A percentile compares a stretch with the other conserved stretches of the same genome.
These are phyloP conservation scores for Oreochromis tanganicae DNA, from an alignment of 2,113 vertebrate species.

Conservation along the genomic window DNA sequence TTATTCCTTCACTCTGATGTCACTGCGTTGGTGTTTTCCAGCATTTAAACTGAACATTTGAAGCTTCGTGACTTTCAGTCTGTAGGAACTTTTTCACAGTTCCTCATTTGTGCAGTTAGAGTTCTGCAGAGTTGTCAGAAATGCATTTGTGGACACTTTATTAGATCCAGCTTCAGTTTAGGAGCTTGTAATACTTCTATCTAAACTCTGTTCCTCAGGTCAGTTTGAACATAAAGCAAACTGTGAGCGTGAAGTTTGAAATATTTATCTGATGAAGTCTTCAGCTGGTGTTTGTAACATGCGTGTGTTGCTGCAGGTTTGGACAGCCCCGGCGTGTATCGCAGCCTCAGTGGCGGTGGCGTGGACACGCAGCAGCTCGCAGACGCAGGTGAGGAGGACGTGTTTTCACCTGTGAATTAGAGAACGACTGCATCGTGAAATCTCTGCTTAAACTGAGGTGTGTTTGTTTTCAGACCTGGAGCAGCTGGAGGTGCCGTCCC, in stretches of 20 bases:
- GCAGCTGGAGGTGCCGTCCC: constrained; percentile 77
- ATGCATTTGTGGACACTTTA: accelerated
- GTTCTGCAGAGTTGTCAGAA: neutral
- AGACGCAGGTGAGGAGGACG: constrained; percentile 76
- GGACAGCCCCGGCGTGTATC: constrained; percentile 83
- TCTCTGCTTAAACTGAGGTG: neutral
- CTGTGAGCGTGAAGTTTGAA: neutral
- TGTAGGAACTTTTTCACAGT: neutral
- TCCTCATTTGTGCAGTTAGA: neutral
- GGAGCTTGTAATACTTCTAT: accelerated
- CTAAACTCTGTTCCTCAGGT: neutral
- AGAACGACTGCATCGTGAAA: neutral
- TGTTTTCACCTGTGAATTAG: no score
- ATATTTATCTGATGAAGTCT: neutral
- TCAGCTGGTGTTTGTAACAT: neutral
- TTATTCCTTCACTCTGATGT: neutral
- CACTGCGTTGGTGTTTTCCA: neutral
- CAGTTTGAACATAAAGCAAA: neutral
- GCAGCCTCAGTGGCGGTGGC: constrained; percentile 72
- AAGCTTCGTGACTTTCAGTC: accelerated
- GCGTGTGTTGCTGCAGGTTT: constrained; percentile 66
- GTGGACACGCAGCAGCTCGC: constrained; percentile 84
- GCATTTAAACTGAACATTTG: accelerated
- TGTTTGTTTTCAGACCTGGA: constrained; percentile 78
- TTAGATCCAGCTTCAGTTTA: neutral